Conservation (phyloP, 2,888 invertebrate genomes). For the Tetanocera ferruginea region DNA sequence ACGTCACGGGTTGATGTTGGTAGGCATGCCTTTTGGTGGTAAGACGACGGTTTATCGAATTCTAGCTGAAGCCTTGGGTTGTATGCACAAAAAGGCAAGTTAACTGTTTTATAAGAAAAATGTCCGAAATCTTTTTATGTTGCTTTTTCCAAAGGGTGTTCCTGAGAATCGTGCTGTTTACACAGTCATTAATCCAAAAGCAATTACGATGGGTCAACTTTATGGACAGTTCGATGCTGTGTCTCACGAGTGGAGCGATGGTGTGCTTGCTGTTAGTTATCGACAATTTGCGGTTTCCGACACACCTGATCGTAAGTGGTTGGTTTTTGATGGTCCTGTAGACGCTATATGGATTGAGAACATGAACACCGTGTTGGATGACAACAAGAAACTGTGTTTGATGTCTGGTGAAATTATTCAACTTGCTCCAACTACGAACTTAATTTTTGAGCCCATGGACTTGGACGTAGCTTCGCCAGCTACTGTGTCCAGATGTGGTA, state of each 20-base stretch:
- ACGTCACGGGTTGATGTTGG: conserved; percentile 94
- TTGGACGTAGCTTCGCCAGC: conserved; percentile 79
- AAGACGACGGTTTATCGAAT: conserved; percentile 89
- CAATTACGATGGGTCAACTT: conserved; percentile 94
- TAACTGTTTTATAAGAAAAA: no score
- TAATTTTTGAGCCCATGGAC: conserved; percentile 96
- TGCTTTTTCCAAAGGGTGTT: conserved; percentile 71
- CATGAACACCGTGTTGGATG: conserved; percentile 95
- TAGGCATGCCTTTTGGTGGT: conserved; percentile 92
- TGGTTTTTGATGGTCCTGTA: conserved; percentile 95
- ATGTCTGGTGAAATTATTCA: conserved; percentile 98
- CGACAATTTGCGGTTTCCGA: conserved; percentile 79
- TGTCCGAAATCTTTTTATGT: no score
- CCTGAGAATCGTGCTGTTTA: conserved; percentile 83
- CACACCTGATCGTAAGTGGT: conserved; percentile 89
- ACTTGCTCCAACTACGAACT: conserved; percentile 87
- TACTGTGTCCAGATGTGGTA: conserved; percentile 92
- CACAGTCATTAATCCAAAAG: conserved; percentile 92
- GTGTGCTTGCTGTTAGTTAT: conserved; percentile 87
- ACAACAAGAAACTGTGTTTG: conserved; percentile 95
- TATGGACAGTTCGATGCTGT: conserved; percentile 95
- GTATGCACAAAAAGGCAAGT: conserved; percentile 75
- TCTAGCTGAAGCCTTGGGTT: conserved; percentile 83
- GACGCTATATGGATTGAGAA: conserved; percentile 98
- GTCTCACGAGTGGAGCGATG: conserved; percentile 96